Percentiles rank a stretch among this genome's conserved stretches.
These are phyloP conservation scores for Thereuonema tuberculata DNA, from an alignment of 1,140 invertebrate genomes.

Conservation along the genomic window DNA sequence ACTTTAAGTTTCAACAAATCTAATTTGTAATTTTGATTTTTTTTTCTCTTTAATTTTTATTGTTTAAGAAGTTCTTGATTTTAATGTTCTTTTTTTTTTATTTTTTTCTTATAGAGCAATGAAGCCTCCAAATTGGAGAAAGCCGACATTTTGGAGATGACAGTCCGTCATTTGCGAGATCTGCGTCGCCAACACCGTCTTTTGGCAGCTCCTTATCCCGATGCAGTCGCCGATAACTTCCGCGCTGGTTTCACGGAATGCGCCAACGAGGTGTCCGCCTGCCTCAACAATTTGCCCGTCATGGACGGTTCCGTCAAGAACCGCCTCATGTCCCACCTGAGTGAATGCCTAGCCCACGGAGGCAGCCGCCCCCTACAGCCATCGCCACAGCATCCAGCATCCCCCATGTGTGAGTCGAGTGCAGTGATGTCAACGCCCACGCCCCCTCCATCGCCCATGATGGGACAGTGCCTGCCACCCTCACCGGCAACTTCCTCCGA, in stretches of 20 bases:
- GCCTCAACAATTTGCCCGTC: slow-evolving; percentile 65
- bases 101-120: slow-evolving; percentile 1
- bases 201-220: too few relatives aligned
- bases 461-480: background rate
- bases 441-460: background rate
- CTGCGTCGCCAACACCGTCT: slow-evolving; percentile 36
- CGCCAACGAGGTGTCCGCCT: slow-evolving; percentile 78
- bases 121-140: slow-evolving; percentile 89
- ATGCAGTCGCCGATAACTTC: slow-evolving; percentile 35
- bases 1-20: too few relatives aligned
- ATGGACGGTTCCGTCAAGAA: slow-evolving; percentile 71
- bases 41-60: too few relatives aligned
- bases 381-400: too few relatives aligned
- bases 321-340: slow-evolving; percentile 73
- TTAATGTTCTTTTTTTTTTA: slow-evolving; percentile 1
- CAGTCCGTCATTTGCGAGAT: slow-evolving; percentile 77
- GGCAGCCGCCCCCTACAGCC: background rate
- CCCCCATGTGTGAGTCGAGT: too few relatives aligned
- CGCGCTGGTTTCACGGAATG: slow-evolving; percentile 81
- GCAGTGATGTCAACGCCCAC: too few relatives aligned
- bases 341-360: background rate
- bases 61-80: background rate
- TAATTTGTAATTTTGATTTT: too few relatives aligned
- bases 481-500: background rate
- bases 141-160: slow-evolving; percentile 89